Evolutionary conservation across 2,113 vertebrate species (phyloP).

Genomic region (Stomatorhinus ivindoensis): DNA sequence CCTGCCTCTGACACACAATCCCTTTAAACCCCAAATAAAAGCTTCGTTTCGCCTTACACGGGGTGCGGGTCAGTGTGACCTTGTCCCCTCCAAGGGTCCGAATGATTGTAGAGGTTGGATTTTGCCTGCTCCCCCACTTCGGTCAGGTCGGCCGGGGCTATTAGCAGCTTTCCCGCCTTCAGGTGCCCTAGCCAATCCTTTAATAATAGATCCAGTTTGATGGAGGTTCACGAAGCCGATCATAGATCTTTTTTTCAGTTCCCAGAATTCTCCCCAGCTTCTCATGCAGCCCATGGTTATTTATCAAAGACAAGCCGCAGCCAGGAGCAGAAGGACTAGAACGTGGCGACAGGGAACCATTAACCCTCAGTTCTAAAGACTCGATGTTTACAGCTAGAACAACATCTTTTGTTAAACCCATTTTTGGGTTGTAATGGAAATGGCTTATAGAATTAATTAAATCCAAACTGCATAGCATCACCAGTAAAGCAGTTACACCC

Average conservation of each 20-base stretch:
- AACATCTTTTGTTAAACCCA: too few species aligned
- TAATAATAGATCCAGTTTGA: constrained; percentile 54
- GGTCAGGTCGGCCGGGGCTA: constrained; percentile 20
- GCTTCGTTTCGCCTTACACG: too few species aligned
- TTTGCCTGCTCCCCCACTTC: constrained; percentile 22
- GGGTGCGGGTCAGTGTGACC: neutral
- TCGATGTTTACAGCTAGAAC: neutral
- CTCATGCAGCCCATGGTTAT: neutral
- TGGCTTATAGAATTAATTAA: neutral
- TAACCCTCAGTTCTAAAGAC: neutral
- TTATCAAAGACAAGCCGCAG: constrained; percentile 1
- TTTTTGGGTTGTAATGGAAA: neutral
- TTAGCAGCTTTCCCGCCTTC: constrained; percentile 39
- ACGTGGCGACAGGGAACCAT: neutral
- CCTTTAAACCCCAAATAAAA: neutral
- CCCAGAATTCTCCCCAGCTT: constrained; percentile 6
- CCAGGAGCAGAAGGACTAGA: neutral
- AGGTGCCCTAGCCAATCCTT: constrained; percentile 46
- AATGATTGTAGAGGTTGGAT: constrained; percentile 3
- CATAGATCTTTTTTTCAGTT: constrained; percentile 45
- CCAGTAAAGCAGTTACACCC: neutral
- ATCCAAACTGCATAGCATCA: neutral
- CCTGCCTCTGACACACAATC: neutral
- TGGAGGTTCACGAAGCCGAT: constrained; percentile 44
- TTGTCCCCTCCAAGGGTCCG: neutral